Conservation (phyloP, 2,113 vertebrate genomes). For the Ceratotherium simum region DNA sequence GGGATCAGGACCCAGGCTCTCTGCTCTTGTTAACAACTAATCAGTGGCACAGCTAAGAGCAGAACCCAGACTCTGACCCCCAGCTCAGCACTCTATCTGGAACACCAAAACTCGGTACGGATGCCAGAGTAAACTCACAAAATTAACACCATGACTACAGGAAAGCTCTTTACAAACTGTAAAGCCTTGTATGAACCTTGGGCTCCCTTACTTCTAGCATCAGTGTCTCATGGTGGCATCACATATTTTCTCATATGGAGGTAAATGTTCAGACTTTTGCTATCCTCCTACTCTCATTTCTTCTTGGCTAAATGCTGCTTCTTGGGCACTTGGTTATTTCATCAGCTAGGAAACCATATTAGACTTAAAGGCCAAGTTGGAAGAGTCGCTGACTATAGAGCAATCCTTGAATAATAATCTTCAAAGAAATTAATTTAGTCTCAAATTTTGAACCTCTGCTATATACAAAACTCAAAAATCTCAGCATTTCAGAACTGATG, state of each 20-base stretch:
- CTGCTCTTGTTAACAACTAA: background rate
- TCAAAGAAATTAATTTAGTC: conserved; percentile 55
- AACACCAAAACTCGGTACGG: background rate
- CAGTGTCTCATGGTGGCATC: background rate
- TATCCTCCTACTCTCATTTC: background rate
- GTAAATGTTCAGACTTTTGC: background rate
- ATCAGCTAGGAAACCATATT: background rate
- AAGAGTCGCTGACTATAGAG: background rate
- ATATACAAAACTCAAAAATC: conserved; percentile 33
- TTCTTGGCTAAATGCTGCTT: background rate
- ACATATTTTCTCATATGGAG: background rate
- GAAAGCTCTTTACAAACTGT: background rate
- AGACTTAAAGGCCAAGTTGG: background rate
- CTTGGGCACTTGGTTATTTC: background rate
- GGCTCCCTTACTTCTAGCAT: background rate
- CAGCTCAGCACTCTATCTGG: background rate
- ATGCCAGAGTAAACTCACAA: background rate
- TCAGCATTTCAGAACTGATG: conserved; percentile 60
- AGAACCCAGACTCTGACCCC: background rate
- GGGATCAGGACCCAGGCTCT: background rate
- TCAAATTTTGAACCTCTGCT: conserved; percentile 64
- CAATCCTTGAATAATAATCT: background rate
- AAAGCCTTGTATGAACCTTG: too few species aligned
- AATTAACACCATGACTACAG: background rate
- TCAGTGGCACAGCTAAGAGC: background rate